Base-by-base conservation (phyloP, 2,113 vertebrate species). In the Odocoileus hemionus region DNA sequence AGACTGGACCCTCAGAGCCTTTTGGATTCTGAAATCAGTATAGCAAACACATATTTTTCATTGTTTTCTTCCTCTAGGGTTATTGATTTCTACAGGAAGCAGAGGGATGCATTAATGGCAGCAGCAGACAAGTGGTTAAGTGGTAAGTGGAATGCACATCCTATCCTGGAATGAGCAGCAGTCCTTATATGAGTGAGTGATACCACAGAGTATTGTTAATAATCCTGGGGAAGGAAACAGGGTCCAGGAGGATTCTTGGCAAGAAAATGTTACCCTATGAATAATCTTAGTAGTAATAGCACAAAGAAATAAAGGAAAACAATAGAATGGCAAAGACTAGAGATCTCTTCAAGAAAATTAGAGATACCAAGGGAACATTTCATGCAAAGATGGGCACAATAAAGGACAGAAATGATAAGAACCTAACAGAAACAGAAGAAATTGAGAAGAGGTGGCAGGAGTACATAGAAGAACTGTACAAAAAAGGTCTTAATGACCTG, bases 71-170 rank as follows among this genome's bases (percentile, higher is more conserved):
- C 61, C 98, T 93, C 43, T 97, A 99, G 99, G 76, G 99, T 99
- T 93, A 99, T 99, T 90, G 98, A 99, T 64, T 99, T 99, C 98
- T 99, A 99, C 98, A 98, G 97, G 76, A 98, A 86, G n/a, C 99
- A 99, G 97, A 98, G 99, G 28, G 98, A 99, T 58, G 99, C 99
- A 11, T 99, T 99, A 98, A 91, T 99, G 88, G n/a, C 89, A 92
- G 99, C 99, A 86, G 99, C 99, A 98, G 98, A 99, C 86, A 99
- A 98, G 96, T 99, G 99, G 99, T 98, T 99, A 89, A 99, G 98
- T 99, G 99, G 99, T 99, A 94, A 98, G 99, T 98, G 28, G 92
- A n/a, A 89, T 2, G 0, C 16, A 16, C 2, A 39, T 61, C 13
- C 36, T 1, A 0, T 23, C 60, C n/a, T 36, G 30, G 8, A 9